Conservation (phyloP, 2,113 vertebrate species). For the Malurus cyaneus region DNA sequence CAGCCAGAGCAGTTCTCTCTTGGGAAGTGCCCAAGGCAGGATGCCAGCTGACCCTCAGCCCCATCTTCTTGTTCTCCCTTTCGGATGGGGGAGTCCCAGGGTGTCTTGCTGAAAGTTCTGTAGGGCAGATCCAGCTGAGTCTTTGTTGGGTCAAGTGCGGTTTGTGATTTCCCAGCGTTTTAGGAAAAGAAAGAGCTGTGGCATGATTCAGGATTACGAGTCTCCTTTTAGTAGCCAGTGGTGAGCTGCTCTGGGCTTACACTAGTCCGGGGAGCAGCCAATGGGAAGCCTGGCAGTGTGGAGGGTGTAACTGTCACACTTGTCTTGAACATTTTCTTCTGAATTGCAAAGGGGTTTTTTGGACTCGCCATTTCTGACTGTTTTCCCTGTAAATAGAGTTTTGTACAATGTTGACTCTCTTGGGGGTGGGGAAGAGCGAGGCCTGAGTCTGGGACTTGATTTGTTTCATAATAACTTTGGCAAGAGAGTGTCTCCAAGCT, state of each 20-base stretch:
- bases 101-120: not conserved
- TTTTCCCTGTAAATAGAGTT: slow-evolving; percentile 81
- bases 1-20: not conserved
- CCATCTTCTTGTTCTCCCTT: not conserved
- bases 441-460: slow-evolving; percentile 37
- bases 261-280: not conserved
- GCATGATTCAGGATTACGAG: not conserved
- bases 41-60: not conserved
- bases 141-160: not conserved
- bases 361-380: slow-evolving; percentile 49
- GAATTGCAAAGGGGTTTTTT: not conserved
- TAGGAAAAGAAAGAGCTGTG: not conserved
- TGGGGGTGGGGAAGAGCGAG: slow-evolving; percentile 39
- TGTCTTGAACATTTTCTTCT: not conserved
- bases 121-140: not conserved
- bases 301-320: not conserved
- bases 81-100: not conserved
- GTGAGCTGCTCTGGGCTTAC: not conserved
- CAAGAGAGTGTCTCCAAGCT: slow-evolving; percentile 41
- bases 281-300: not conserved
- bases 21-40: not conserved
- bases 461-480: slow-evolving; percentile 57
- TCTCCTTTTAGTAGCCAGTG: not conserved
- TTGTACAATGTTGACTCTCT: slow-evolving; percentile 74
- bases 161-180: not conserved